These are phyloP conservation scores for Channa maculata DNA, from an alignment of 2,113 vertebrate species.

Conservation along the genomic window DNA sequence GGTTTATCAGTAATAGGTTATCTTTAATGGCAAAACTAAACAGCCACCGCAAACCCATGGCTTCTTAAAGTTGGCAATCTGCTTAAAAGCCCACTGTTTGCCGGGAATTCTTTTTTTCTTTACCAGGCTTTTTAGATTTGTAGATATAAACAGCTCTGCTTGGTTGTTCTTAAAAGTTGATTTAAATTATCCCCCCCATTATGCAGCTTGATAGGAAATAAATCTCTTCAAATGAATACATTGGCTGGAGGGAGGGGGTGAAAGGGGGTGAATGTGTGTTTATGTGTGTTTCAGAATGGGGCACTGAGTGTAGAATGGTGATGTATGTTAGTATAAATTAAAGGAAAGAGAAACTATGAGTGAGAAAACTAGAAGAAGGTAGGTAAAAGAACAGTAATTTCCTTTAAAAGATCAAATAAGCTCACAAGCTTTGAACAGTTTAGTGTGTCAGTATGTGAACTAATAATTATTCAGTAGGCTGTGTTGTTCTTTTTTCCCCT, in stretches of 20 bases:
- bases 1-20: constrained; percentile 62
- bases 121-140: constrained; percentile 69
- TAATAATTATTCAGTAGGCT: constrained; percentile 10
- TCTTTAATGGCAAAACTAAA: constrained; percentile 63
- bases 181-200: constrained; percentile 82
- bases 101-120: constrained; percentile 41
- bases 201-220: constrained; percentile 82
- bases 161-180: constrained; percentile 80
- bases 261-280: constrained; percentile 39
- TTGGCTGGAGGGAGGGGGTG: constrained; percentile 61
- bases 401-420: no score
- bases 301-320: constrained; percentile 54
- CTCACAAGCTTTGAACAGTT: background rate
- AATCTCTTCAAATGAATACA: constrained; percentile 84
- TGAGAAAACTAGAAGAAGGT: constrained; percentile 19
- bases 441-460: background rate
- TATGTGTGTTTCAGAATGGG: constrained; percentile 9
- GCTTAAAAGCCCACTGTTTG: constrained; percentile 60
- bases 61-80: constrained; percentile 69
- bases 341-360: constrained; percentile 49
- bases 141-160: constrained; percentile 70
- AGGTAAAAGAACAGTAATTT: constrained; percentile 3
- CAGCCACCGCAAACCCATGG: constrained; percentile 49
- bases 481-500: constrained; percentile 36
- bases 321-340: constrained; percentile 84